phyloP scores from a whole-genome alignment of 2,113 vertebrate genomes.

The Madoqua kirkii region DNA sequence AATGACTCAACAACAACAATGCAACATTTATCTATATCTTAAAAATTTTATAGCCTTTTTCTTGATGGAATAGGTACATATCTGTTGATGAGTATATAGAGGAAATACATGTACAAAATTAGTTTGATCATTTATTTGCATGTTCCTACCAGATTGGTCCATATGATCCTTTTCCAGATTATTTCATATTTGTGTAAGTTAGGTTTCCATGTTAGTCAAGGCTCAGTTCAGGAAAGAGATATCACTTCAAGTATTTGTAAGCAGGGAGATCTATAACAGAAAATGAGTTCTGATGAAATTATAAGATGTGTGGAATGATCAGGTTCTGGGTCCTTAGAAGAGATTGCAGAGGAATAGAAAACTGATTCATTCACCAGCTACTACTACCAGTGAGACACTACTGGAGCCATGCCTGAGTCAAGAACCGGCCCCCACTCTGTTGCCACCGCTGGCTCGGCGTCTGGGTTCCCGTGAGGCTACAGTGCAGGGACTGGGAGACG shows the following conservation, averaged over 20 bases:
- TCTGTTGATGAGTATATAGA: background rate
- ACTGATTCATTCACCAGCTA: background rate
- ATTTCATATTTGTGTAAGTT: slow-evolving; percentile 9
- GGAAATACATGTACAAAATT: background rate
- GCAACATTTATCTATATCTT: background rate
- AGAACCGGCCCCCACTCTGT: background rate
- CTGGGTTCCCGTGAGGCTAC: background rate
- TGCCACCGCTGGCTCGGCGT: background rate
- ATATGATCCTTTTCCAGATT: background rate
- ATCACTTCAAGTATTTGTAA: background rate
- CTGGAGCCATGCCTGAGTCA: background rate
- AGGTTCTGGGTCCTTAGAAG: background rate
- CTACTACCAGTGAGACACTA: background rate
- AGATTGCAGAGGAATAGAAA: background rate
- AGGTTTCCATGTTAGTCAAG: background rate
- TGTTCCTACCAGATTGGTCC: background rate
- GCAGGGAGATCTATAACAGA: background rate
- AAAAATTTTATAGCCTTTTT: background rate
- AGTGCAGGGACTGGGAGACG: background rate
- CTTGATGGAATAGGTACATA: background rate
- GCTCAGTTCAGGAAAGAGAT: background rate
- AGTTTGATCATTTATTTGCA: background rate
- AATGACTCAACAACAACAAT: background rate
- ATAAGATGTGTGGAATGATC: background rate
- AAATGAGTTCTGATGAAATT: background rate